Percentiles rank a stretch among this genome's conserved stretches.
These are phyloP conservation scores for Stenurella melanura DNA, from an alignment of 2,888 invertebrate species.

Conservation along the genomic window DNA sequence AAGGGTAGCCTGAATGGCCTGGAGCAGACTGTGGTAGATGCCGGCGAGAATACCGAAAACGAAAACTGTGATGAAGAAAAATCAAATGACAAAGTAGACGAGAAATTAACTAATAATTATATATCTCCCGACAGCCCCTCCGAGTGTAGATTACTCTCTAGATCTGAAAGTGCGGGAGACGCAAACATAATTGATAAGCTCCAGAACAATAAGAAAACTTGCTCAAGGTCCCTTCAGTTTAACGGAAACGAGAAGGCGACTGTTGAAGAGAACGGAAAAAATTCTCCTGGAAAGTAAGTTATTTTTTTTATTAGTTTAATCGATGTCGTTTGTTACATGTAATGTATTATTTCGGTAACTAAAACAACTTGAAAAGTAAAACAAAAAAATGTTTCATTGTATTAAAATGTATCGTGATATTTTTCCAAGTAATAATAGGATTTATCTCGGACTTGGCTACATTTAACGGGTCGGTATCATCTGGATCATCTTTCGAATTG, in stretches of 20 bases:
- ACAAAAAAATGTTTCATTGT: no score
- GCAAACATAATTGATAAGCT: constrained; percentile 84
- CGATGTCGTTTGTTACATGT: no score
- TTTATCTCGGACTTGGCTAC: no score
- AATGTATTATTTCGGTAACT: no score
- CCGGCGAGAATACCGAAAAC: constrained; percentile 38
- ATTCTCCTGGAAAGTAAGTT: constrained; percentile 76
- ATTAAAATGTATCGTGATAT: no score
- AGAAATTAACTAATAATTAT: constrained; percentile 51
- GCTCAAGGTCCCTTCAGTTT: constrained; percentile 77
- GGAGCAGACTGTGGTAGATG: constrained; percentile 60
- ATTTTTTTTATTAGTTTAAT: constrained; percentile 1
- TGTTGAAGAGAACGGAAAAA: constrained; percentile 68
- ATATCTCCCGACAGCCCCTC: constrained; percentile 78
- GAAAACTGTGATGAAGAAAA: constrained; percentile 40
- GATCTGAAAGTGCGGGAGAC: constrained; percentile 87
- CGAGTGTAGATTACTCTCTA: constrained; percentile 76
- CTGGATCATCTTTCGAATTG: no score
- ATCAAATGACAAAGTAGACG: constrained; percentile 43
- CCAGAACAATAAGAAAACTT: constrained; percentile 76
- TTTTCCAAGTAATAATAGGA: no score
- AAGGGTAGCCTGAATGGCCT: constrained; percentile 69
- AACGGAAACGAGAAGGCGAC: constrained; percentile 72
- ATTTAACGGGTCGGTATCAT: no score
- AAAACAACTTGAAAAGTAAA: no score